These are phyloP conservation scores for Cheilosia variabilis DNA, from an alignment of 2,888 invertebrate species.

Conservation along the genomic window DNA sequence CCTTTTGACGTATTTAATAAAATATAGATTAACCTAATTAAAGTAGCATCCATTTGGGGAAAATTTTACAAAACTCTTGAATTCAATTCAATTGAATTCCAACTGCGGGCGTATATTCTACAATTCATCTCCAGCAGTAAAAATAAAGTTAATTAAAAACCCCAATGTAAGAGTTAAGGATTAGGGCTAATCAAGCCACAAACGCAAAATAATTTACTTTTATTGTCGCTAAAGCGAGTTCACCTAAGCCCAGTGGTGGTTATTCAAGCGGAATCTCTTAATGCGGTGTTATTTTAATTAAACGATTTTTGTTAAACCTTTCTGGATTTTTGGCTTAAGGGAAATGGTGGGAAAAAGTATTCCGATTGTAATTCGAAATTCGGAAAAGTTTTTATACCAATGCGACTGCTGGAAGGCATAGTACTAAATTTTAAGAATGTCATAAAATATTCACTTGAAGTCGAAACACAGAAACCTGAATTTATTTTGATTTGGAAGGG, in stretches of 20 bases:
- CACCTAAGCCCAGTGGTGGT: slow-evolving; percentile 22
- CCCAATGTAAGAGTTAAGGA: slow-evolving; percentile 55
- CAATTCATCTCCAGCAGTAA: slow-evolving; percentile 10
- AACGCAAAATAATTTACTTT: slow-evolving; percentile 64
- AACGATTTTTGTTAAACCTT: slow-evolving; percentile 64
- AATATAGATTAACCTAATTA: too few relatives aligned
- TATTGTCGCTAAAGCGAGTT: slow-evolving; percentile 43
- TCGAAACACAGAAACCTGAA: slow-evolving; percentile 49
- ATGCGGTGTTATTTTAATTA: slow-evolving; percentile 72
- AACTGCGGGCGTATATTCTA: background rate
- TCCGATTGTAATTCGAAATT: slow-evolving; percentile 53
- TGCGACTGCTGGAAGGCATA: background rate
- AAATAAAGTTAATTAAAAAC: slow-evolving; percentile 58
- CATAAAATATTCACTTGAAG: slow-evolving; percentile 34
- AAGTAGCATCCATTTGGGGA: background rate
- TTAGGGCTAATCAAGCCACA: slow-evolving; percentile 55
- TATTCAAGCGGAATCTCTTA: slow-evolving; percentile 53
- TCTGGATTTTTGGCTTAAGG: slow-evolving; percentile 63
- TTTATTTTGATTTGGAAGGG: slow-evolving; percentile 56
- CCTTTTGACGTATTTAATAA: too few relatives aligned
- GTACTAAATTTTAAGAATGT: slow-evolving; percentile 18
- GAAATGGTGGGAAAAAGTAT: slow-evolving; percentile 71
- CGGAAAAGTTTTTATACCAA: slow-evolving; percentile 19
- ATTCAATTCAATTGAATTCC: background rate
- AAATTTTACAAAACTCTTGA: background rate